A percentile compares a stretch with the other conserved stretches of the same genome.
phyloP scores from a whole-genome alignment of 2,797 vertebrate genomes.

The Gymnopithys bicolor region DNA sequence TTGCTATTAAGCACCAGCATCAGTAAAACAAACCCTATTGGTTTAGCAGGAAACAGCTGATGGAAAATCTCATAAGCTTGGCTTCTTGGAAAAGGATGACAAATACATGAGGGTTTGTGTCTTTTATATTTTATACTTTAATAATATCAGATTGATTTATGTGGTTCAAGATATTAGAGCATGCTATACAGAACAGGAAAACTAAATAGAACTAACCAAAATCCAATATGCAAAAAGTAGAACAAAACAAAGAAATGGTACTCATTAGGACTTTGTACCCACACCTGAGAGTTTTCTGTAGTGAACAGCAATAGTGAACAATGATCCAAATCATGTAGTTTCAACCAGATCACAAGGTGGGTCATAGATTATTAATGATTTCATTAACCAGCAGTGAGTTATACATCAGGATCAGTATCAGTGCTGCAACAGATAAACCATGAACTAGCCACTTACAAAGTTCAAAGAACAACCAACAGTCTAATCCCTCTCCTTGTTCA shows the following conservation, averaged over 20 bases:
- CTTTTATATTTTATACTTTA: neutral
- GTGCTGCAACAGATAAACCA: neutral
- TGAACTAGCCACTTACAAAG: neutral
- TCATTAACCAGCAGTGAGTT: neutral
- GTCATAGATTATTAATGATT: neutral
- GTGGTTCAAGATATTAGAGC: neutral
- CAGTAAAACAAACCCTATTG: neutral
- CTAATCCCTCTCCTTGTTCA: neutral
- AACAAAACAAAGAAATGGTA: neutral
- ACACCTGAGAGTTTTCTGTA: neutral
- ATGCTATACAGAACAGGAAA: neutral
- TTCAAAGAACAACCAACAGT: neutral
- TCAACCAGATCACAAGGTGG: neutral
- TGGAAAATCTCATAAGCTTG: neutral
- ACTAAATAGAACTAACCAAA: neutral
- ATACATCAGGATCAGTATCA: neutral
- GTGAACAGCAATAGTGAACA: neutral
- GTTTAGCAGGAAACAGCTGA: neutral
- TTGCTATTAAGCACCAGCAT: neutral
- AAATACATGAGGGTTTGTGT: neutral
- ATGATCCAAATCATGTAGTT: neutral
- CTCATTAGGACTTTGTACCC: neutral
- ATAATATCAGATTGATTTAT: neutral
- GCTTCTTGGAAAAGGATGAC: neutral
- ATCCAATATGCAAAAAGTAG: neutral